phyloP scores from a whole-genome alignment of 2,888 invertebrate genomes.

The Mythimna pallens region DNA sequence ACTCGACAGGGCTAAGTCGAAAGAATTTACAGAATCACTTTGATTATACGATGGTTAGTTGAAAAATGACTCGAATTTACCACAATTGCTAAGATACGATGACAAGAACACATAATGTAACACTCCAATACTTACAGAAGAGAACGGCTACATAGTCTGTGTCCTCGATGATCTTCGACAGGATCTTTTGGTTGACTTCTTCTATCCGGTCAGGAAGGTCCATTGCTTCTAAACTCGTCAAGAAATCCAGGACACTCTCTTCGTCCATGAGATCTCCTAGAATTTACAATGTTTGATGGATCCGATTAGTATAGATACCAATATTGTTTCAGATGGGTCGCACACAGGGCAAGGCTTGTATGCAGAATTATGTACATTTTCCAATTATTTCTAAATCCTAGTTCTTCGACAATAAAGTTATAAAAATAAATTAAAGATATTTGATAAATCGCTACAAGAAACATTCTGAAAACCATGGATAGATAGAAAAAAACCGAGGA shows the following conservation, averaged over 20 bases:
- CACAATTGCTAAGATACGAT: slow-evolving; percentile 83
- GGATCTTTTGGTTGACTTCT: slow-evolving; percentile 97
- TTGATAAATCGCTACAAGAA: slow-evolving; percentile 15
- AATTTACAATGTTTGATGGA: slow-evolving; percentile 65
- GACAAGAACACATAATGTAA: slow-evolving; percentile 73
- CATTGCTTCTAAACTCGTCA: slow-evolving; percentile 98
- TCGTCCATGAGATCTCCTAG: slow-evolving; percentile 98
- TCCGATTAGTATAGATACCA: slow-evolving; percentile 21
- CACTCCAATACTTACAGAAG: slow-evolving; percentile 95
- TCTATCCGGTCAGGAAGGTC: slow-evolving; percentile 98
- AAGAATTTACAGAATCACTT: slow-evolving; percentile 76
- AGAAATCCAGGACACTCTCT: slow-evolving; percentile 97
- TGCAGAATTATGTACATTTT: background rate
- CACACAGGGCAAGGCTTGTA: too few species aligned
- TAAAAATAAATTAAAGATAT: slow-evolving; percentile 17
- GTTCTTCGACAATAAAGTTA: background rate
- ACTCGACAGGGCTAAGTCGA: slow-evolving; percentile 78
- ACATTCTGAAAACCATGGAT: slow-evolving; percentile 20
- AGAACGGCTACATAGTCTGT: slow-evolving; percentile 97
- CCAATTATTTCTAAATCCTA: background rate
- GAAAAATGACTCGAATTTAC: slow-evolving; percentile 82
- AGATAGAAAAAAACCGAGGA: slow-evolving; percentile 19
- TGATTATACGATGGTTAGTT: slow-evolving; percentile 81
- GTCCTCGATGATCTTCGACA: slow-evolving; percentile 97
- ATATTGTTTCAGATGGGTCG: background rate